Evolutionary conservation across 2,797 vertebrate genomes (phyloP).

Genomic region (Danio kyathit): DNA sequence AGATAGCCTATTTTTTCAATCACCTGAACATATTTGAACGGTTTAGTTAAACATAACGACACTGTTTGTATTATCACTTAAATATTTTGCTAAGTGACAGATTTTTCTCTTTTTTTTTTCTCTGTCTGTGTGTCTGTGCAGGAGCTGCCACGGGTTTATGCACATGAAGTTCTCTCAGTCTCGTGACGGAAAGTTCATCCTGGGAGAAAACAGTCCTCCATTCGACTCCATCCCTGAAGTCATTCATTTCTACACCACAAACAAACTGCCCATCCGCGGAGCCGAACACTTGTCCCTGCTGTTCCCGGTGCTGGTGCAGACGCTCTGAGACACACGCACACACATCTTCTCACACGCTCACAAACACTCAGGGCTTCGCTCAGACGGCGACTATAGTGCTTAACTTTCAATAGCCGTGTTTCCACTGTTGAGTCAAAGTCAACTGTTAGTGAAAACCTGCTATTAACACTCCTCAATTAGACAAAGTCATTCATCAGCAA

Average conservation of each 20-base stretch:
- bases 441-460: too few species aligned
- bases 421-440: too few species aligned
- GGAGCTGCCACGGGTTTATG: slow-evolving; percentile 94
- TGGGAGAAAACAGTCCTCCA: slow-evolving; percentile 90
- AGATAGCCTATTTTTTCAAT: too few species aligned
- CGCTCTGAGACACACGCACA: slow-evolving; percentile 75
- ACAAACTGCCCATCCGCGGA: slow-evolving; percentile 89
- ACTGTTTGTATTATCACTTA: neutral
- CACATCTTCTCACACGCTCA: slow-evolving; percentile 58
- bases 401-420: slow-evolving; percentile 32
- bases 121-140: slow-evolving; percentile 62
- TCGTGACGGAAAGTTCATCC: slow-evolving; percentile 84
- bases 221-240: slow-evolving; percentile 89
- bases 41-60: too few species aligned
- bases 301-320: slow-evolving; percentile 87
- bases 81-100: too few species aligned
- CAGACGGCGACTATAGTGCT: slow-evolving; percentile 28
- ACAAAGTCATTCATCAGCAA: too few species aligned
- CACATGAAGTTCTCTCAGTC: slow-evolving; percentile 90
- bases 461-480: too few species aligned
- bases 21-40: too few species aligned
- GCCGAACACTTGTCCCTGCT: slow-evolving; percentile 89
- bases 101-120: neutral
- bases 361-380: slow-evolving; percentile 58
- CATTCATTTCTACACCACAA: slow-evolving; percentile 87